Base-by-base conservation (phyloP, 2,797 vertebrate species). In the Tinamus major region DNA sequence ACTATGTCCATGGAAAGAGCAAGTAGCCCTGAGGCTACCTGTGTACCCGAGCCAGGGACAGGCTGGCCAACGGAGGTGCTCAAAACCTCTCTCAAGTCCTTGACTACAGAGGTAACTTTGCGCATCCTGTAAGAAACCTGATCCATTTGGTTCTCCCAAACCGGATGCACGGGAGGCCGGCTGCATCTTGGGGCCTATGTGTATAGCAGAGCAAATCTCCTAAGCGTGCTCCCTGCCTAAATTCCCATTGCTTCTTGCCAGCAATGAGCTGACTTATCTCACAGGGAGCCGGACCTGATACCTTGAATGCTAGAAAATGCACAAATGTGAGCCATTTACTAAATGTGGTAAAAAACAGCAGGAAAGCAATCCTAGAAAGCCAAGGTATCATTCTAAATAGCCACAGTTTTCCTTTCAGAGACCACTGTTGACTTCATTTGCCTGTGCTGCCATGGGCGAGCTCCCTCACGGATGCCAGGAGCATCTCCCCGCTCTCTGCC, bases 31-130 rank as follows among this genome's bases (percentile, higher is more conserved):
- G 48, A 33, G 48, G 62, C 48, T 42, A 51, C 33, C 1, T 0
- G 35, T 14, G 14, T 29, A 26, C 35, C 68, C 0, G 0, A 42
- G 44, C 5, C 0, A 64, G 44, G 85, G 2, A 78, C 9, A 37
- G 33, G 9, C 42, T 85, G 9, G 27, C 39, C 59, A 59, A 48
- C 49, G 63, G 48, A 68, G 79, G 63, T 7, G 8, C 71, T 27
- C 62, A 49, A n/a, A 7, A 21, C 15, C 39, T 67, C 55, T n/a
- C 42, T 33, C 41, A 76, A 2, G 18, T 6, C 4, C 2, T 55
- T 81, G 79, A 69, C 79, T 31, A 63, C 59, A 63, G 17, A 56
- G 55, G 6, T n/a, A 56, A 56, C 6, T 1, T 17, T 55, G 63
- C 75, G 75, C 0, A 33, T 41, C 39, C 24, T 7, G 48, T 7